Evolutionary conservation across 2,797 vertebrate genomes (phyloP).

Genomic region (Coreius guichenoti): DNA sequence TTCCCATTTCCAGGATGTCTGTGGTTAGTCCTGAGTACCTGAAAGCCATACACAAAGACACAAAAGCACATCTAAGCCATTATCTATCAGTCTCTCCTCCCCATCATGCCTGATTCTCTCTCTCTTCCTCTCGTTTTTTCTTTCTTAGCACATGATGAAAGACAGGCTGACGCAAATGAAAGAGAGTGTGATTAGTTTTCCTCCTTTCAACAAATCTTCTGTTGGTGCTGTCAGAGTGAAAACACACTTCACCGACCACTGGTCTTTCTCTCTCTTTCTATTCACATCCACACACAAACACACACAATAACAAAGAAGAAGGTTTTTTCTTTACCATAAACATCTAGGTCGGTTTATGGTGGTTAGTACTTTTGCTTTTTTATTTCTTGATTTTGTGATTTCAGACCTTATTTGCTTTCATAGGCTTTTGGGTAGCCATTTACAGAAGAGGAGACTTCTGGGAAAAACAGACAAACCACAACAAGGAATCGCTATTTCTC

Average conservation of each 20-base stretch:
- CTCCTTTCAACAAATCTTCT: constrained; percentile 41
- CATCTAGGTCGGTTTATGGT: background rate
- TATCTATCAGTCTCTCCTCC: constrained; percentile 38
- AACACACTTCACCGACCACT: background rate
- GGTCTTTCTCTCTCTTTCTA: background rate
- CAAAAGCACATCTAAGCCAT: constrained; percentile 3
- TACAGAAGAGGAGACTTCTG: constrained; percentile 69
- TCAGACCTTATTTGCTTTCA: constrained; percentile 24
- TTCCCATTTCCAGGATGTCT: constrained; percentile 25
- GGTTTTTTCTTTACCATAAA: background rate
- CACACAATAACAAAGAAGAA: constrained; percentile 1
- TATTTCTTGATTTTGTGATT: constrained; percentile 34
- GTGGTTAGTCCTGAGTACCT: constrained; percentile 38
- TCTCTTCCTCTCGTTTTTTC: constrained; percentile 35
- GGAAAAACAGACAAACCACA: constrained; percentile 69
- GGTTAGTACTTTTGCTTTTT: background rate
- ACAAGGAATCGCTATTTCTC: constrained; percentile 69
- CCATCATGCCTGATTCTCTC: constrained; percentile 16
- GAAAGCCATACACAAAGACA: constrained; percentile 18
- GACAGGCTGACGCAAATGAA: constrained; percentile 38
- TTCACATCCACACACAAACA: background rate
- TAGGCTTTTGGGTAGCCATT: constrained; percentile 67
- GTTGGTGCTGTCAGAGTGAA: constrained; percentile 31
- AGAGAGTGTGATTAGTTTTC: constrained; percentile 24
- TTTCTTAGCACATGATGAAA: constrained; percentile 35